phyloP scores from a whole-genome alignment of 92 coral and sea anemone species.

The Galaxea fascicularis region DNA sequence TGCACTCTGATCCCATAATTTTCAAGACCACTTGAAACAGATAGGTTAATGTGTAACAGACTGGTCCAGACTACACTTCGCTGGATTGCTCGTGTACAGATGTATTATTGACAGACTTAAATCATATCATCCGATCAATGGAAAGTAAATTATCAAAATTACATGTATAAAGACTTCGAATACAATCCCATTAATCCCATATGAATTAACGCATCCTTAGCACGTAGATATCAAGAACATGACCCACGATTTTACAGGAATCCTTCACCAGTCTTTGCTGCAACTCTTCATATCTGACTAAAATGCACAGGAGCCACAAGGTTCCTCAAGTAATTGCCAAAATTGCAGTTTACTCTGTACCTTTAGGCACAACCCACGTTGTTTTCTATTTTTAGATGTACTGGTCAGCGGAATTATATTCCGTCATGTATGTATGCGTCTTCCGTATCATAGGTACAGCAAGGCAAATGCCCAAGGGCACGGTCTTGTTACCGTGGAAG shows the following conservation, averaged over 20 bases:
- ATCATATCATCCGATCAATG: too few species aligned
- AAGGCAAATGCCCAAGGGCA: neutral
- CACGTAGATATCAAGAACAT: neutral
- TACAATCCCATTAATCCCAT: neutral
- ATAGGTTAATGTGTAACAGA: neutral
- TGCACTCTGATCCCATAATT: slow-evolving; percentile 92
- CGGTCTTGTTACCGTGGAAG: neutral
- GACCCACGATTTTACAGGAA: neutral
- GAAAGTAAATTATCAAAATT: too few species aligned
- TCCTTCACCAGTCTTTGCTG: neutral
- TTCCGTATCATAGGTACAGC: neutral
- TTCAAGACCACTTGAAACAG: neutral
- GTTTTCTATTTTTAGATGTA: neutral
- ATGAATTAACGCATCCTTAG: too few species aligned
- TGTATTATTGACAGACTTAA: too few species aligned
- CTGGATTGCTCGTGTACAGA: too few species aligned
- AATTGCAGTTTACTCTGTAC: too few species aligned
- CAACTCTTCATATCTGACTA: neutral
- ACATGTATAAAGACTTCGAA: neutral
- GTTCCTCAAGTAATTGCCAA: neutral
- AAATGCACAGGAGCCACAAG: neutral
- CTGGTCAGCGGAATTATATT: slow-evolving; percentile 12
- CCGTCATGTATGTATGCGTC: neutral
- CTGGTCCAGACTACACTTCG: neutral
- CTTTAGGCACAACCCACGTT: too few species aligned